Base-by-base conservation (phyloP, 2,888 invertebrate genomes). In the Perizoma flavofasciatum region DNA sequence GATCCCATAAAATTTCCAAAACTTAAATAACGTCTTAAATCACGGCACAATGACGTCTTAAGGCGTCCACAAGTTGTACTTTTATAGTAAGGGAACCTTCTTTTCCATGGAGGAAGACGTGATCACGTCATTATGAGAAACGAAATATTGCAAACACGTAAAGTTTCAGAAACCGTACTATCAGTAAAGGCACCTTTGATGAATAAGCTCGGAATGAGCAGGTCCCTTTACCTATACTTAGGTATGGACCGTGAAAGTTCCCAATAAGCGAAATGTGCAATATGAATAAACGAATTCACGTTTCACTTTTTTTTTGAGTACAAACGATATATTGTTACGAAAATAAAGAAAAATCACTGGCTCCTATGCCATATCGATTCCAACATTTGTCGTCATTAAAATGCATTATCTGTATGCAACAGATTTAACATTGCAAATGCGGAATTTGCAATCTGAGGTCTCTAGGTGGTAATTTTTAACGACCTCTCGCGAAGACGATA, bases 331-430 rank as follows among this genome's bases (percentile, higher is more conserved):
- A 22, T 22, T 22, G 22, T 22, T 3, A 22, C 22, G 22, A 22
- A 22, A 22, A 1, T 22, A 22, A 22, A 22, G 22, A 22, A 22
- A 22, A 22, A 11, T 7, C 37, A 6, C 41, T 32, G 39, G 46
- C 71, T 67, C 63, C 69, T 68, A 70, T 74, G 74, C 77, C 77
- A 79, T 79, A 84, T 88, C 81, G 88, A 86, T 82, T 81, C 40
- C 82, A 75, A 80, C 83, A 87, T 85, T 88, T 86, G 71, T 74
- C 89, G 86, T 83, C 93, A 93, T 91, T 93, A 93, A 94, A 94
- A 94, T 89, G 85, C 89, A 90, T 89, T 90, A 91, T 89, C 86
- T 81, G 82, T 76, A 80, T 85, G 85, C 88, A 85, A 79, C 82
- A 81, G 79, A 70, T 85, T 91, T 91, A 89, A 90, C 87, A 91